A percentile compares a stretch with the other conserved stretches of the same genome.
Conservation (phyloP, 1,140 invertebrate genomes). For the Drosophila biarmipes region DNA sequence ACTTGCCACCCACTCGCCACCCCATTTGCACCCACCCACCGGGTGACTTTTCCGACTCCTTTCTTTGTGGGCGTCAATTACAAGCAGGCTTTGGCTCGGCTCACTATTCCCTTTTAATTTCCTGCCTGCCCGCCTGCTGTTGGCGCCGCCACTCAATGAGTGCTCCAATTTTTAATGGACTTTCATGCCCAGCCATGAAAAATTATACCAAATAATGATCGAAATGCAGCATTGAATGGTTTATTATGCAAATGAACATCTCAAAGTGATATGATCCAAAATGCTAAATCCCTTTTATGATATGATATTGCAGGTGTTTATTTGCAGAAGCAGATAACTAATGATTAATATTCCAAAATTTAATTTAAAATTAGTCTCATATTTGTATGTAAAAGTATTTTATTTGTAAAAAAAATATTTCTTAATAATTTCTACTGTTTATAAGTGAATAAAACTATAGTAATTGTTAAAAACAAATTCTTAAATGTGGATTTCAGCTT, state of each 20-base stretch:
- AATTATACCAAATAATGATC: background rate
- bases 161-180: constrained; percentile 1
- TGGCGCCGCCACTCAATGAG: constrained; percentile 32
- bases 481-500: too few species aligned
- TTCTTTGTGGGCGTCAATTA: constrained; percentile 47
- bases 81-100: constrained; percentile 16
- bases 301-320: too few species aligned
- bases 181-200: background rate
- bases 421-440: too few species aligned
- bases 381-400: too few species aligned
- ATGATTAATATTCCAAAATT: too few species aligned
- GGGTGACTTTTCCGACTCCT: constrained; percentile 4
- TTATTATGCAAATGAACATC: background rate
- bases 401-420: too few species aligned
- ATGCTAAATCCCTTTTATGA: background rate
- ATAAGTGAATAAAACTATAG: too few species aligned
- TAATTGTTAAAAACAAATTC: too few species aligned
- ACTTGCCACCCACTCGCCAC: constrained; percentile 28
- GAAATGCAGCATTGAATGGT: background rate
- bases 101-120: constrained; percentile 18
- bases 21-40: background rate
- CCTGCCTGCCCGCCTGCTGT: constrained; percentile 2
- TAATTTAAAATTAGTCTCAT: too few species aligned
- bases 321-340: too few species aligned
- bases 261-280: background rate